These are phyloP conservation scores for Tachycineta bicolor DNA, from an alignment of 2,113 vertebrate genomes.

Conservation along the genomic window DNA sequence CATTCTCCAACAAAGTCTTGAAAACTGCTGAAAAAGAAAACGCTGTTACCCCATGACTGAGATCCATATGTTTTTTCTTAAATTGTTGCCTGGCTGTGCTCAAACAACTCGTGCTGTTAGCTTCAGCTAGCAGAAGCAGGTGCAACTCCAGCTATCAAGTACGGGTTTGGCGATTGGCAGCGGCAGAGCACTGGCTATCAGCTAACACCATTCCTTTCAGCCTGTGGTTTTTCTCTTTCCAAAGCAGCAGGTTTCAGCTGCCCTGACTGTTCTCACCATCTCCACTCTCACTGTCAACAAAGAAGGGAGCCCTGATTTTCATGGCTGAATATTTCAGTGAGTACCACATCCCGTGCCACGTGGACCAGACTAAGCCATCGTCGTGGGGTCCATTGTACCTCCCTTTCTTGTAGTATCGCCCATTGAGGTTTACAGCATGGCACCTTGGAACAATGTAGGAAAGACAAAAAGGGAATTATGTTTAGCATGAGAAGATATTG, in stretches of 20 bases:
- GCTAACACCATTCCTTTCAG: background rate
- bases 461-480: background rate
- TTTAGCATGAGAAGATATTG: background rate
- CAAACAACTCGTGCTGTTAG: background rate
- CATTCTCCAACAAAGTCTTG: background rate
- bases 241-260: background rate
- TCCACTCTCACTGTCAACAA: constrained; percentile 82
- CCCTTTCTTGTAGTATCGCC: constrained; percentile 81
- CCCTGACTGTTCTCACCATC: constrained; percentile 63
- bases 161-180: background rate
- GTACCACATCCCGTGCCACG: constrained; percentile 88
- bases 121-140: background rate
- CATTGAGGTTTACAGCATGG: constrained; percentile 88
- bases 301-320: constrained; percentile 82
- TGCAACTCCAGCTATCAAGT: background rate
- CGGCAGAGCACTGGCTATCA: background rate
- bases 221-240: background rate
- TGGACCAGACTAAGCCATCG: constrained; percentile 86
- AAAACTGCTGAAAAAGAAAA: background rate
- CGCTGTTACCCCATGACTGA: background rate
- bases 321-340: constrained; percentile 85
- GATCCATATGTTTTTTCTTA: background rate
- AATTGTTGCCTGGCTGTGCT: background rate
- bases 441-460: constrained; percentile 67
- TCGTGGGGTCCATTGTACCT: constrained; percentile 78